Evolutionary conservation across 2,888 invertebrate species (phyloP).

Genomic region (Lasioglossum lativentre): DNA sequence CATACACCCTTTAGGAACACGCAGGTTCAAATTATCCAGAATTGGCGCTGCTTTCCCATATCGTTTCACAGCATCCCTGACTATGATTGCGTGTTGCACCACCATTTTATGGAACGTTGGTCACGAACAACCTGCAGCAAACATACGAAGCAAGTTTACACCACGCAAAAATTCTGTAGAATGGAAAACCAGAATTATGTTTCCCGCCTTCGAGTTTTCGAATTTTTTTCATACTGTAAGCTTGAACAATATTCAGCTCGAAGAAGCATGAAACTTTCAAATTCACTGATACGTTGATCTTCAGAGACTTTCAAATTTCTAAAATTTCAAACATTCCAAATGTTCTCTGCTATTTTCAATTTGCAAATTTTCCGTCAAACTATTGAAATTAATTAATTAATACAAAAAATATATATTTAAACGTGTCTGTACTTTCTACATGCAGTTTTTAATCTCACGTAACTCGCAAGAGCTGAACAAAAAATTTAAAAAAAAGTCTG

Average conservation of each 20-base stretch:
- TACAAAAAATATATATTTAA: not conserved
- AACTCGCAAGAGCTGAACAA: not conserved
- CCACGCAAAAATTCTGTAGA: not conserved
- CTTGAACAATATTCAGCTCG: too few species aligned
- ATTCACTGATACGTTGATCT: not conserved
- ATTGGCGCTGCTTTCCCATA: constrained; percentile 88
- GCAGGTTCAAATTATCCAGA: constrained; percentile 90
- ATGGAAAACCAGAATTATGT: not conserved
- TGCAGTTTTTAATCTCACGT: not conserved
- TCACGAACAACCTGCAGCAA: not conserved
- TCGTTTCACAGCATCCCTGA: constrained; percentile 89
- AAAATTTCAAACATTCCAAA: not conserved
- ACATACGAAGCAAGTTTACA: too few species aligned
- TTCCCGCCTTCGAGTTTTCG: not conserved
- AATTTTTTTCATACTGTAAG: not conserved
- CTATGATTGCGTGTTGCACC: constrained; percentile 87
- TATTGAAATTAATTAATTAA: not conserved
- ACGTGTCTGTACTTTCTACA: not conserved
- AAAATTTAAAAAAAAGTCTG: not conserved
- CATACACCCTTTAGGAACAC: constrained; percentile 91
- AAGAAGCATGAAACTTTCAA: not conserved
- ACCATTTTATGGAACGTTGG: constrained; percentile 68
- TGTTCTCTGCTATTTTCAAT: not conserved
- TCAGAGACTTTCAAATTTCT: not conserved
- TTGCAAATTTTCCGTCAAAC: not conserved